Conservation (phyloP, 1,140 invertebrate genomes). For the Matsumurasca onukii region DNA sequence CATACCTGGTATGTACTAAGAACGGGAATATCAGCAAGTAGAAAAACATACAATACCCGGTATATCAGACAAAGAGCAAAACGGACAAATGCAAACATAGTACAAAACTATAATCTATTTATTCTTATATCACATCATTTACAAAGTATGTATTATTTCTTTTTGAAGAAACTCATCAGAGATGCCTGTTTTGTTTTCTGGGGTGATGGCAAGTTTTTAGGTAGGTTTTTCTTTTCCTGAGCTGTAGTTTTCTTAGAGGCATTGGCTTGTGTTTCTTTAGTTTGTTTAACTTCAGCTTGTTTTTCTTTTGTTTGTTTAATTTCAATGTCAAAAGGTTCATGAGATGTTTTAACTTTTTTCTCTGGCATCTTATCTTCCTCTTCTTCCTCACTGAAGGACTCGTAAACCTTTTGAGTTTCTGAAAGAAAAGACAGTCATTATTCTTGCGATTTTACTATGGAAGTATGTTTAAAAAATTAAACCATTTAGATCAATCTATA, state of each 20-base stretch:
- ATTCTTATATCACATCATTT: no score
- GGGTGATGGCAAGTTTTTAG: slow-evolving; percentile 7
- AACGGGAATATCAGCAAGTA: no score
- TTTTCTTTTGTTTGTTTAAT: neutral
- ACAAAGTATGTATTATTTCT: slow-evolving; percentile 1
- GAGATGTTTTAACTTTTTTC: neutral
- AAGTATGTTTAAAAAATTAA: neutral
- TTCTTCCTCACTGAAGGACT: neutral
- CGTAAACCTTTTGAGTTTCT: neutral
- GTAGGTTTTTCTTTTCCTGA: neutral
- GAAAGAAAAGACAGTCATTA: neutral
- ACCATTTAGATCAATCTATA: neutral
- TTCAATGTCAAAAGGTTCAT: neutral
- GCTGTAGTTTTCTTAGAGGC: neutral
- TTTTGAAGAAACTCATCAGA: slow-evolving; percentile 11
- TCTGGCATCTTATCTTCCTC: slow-evolving; percentile 3
- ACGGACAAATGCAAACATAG: no score
- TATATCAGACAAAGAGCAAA: no score
- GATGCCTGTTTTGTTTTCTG: slow-evolving; percentile 19
- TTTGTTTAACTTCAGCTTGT: neutral
- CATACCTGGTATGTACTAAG: no score
- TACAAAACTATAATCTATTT: no score
- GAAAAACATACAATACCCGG: no score
- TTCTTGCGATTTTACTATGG: neutral
- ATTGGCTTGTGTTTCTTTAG: neutral